Evolutionary conservation across 2,888 invertebrate genomes (phyloP).

Genomic region (Brachynemurus nebulosus): DNA sequence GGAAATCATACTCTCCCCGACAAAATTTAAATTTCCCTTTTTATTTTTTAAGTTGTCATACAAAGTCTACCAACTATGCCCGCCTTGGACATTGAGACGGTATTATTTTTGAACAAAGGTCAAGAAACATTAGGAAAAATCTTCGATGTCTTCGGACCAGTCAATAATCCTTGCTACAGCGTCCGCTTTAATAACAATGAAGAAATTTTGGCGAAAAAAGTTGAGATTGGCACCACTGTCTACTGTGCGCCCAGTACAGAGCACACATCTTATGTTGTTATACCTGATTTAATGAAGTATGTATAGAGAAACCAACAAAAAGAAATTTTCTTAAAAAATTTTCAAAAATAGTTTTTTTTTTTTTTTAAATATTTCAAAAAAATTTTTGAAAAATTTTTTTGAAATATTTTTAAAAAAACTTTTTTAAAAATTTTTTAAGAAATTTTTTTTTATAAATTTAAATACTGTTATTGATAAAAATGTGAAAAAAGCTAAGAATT

Average conservation of each 20-base stretch:
- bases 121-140: conserved; percentile 62
- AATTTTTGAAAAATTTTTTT: no score
- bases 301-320: no score
- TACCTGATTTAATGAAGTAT: conserved; percentile 28
- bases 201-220: conserved; percentile 55
- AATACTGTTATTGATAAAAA: no score
- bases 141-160: conserved; percentile 85
- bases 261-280: conserved; percentile 63
- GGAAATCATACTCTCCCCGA: no score
- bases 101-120: conserved; percentile 72
- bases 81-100: conserved; percentile 72
- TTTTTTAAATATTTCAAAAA: no score
- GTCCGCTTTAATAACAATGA: conserved; percentile 74
- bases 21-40: background rate
- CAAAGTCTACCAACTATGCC: conserved; percentile 56
- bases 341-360: no score
- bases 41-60: conserved; percentile 51
- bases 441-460: no score
- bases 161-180: conserved; percentile 73
- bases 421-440: no score
- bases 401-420: no score
- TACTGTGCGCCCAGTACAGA: conserved; percentile 69
- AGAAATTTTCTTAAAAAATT: no score
- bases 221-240: conserved; percentile 54
- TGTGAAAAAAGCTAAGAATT: no score